Evolutionary conservation across 2,797 vertebrate species (phyloP).

Genomic region (Myotis findleyi): DNA sequence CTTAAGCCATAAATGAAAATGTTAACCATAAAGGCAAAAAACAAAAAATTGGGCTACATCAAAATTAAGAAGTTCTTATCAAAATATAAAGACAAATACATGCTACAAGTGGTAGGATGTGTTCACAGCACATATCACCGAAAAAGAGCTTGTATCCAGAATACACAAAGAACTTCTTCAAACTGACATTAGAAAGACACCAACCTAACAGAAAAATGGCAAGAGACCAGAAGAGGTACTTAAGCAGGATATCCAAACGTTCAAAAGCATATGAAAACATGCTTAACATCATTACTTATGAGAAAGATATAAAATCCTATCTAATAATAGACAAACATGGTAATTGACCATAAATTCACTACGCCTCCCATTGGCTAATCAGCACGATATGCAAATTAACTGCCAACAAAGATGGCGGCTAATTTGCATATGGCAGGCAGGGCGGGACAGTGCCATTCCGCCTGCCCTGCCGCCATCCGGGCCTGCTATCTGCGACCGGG

Average conservation of each 20-base stretch:
- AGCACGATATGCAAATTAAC: too few relatives aligned
- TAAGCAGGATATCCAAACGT: not conserved
- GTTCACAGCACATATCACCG: not conserved
- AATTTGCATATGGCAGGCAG: too few relatives aligned
- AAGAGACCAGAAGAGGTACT: not conserved
- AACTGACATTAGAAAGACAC: not conserved
- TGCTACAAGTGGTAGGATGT: not conserved
- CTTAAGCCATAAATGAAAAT: not conserved
- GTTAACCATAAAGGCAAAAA: slow-evolving; percentile 6
- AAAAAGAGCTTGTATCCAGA: slow-evolving; percentile 26
- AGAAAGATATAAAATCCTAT: not conserved
- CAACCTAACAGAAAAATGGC: not conserved
- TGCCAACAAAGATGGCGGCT: too few relatives aligned
- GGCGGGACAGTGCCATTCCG: rapidly evolving
- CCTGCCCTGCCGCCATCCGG: too few relatives aligned
- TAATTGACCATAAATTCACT: too few relatives aligned
- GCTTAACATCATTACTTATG: not conserved
- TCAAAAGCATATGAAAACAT: not conserved
- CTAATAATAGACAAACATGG: too few relatives aligned
- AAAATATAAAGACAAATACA: slow-evolving; percentile 50
- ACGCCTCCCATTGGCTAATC: too few relatives aligned
- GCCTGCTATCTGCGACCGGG: too few relatives aligned
- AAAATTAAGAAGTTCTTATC: slow-evolving; percentile 4
- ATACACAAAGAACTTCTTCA: not conserved
- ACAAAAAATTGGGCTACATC: not conserved